phyloP scores from a whole-genome alignment of 2,797 vertebrate species.

The Danio tinwini region DNA sequence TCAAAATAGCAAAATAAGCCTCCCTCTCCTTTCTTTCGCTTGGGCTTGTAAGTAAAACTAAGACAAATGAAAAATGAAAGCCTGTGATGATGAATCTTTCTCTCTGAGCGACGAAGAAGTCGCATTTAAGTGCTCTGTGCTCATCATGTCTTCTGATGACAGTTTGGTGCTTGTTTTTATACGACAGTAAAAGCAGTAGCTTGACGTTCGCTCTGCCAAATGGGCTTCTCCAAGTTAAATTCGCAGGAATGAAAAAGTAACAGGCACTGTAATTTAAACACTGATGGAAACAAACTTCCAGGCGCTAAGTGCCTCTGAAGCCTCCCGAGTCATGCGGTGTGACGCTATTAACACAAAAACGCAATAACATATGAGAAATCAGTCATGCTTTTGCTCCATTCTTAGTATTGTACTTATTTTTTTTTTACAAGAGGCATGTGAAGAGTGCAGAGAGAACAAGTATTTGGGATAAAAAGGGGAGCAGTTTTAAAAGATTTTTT shows the following conservation, averaged over 20 bases:
- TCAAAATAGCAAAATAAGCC: slow-evolving; percentile 72
- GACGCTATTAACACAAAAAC: slow-evolving; percentile 42
- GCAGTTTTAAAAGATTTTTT: too few relatives aligned
- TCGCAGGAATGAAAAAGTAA: slow-evolving; percentile 37
- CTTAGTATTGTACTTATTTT: background rate
- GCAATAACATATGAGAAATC: slow-evolving; percentile 43
- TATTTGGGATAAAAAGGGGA: background rate
- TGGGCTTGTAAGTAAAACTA: slow-evolving; percentile 60
- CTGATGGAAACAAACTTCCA: slow-evolving; percentile 37
- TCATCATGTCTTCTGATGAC: slow-evolving; percentile 22
- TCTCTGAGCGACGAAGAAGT: slow-evolving; percentile 62
- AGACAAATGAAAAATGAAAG: slow-evolving; percentile 67
- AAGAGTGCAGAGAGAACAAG: slow-evolving; percentile 6
- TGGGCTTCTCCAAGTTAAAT: slow-evolving; percentile 25
- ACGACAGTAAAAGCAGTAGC: slow-evolving; percentile 41
- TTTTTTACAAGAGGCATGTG: background rate
- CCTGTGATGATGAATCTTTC: slow-evolving; percentile 54
- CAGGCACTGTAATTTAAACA: slow-evolving; percentile 30
- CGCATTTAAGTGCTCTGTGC: slow-evolving; percentile 61
- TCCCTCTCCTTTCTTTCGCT: slow-evolving; percentile 64
- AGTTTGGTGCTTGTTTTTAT: slow-evolving; percentile 44
- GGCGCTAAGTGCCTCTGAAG: slow-evolving; percentile 37
- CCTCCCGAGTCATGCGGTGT: slow-evolving; percentile 14
- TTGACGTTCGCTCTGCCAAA: slow-evolving; percentile 36
- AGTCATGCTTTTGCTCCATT: slow-evolving; percentile 3